A percentile compares a stretch with the other conserved stretches of the same genome.
phyloP scores from a whole-genome alignment of 2,888 invertebrate genomes.

The Xylota sylvarum region DNA sequence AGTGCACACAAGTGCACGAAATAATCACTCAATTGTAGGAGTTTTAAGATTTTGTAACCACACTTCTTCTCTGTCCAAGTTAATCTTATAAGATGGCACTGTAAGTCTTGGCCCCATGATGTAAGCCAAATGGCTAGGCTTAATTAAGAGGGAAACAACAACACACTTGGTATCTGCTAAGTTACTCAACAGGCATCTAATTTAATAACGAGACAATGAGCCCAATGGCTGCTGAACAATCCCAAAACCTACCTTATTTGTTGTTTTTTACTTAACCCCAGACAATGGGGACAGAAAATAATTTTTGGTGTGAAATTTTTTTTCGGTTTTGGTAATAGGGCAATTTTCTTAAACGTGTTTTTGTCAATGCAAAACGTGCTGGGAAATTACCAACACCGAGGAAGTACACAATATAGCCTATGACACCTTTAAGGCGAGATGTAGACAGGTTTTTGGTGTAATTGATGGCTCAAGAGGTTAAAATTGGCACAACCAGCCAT shows the following conservation, averaged over 20 bases:
- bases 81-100: slow-evolving; percentile 23
- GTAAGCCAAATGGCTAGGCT: slow-evolving; percentile 17
- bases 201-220: slow-evolving; percentile 25
- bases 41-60: slow-evolving; percentile 47
- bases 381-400: slow-evolving; percentile 19
- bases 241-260: background rate
- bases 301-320: slow-evolving; percentile 24
- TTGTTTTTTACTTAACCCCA: background rate
- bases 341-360: slow-evolving; percentile 39
- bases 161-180: slow-evolving; percentile 17
- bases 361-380: slow-evolving; percentile 24
- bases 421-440: slow-evolving; percentile 34
- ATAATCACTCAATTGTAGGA: slow-evolving; percentile 33
- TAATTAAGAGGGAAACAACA: slow-evolving; percentile 35
- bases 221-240: slow-evolving; percentile 7
- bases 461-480: slow-evolving; percentile 46
- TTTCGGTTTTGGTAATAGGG: slow-evolving; percentile 8
- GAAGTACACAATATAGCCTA: background rate
- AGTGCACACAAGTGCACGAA: slow-evolving; percentile 34
- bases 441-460: slow-evolving; percentile 49
- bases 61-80: slow-evolving; percentile 6
- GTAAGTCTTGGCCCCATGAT: slow-evolving; percentile 38
- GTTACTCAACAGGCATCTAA: slow-evolving; percentile 37
- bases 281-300: slow-evolving; percentile 19
- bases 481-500: slow-evolving; percentile 50